These are phyloP conservation scores for Atherinomorus stipes DNA, from an alignment of 2,113 vertebrate species.

Conservation along the genomic window DNA sequence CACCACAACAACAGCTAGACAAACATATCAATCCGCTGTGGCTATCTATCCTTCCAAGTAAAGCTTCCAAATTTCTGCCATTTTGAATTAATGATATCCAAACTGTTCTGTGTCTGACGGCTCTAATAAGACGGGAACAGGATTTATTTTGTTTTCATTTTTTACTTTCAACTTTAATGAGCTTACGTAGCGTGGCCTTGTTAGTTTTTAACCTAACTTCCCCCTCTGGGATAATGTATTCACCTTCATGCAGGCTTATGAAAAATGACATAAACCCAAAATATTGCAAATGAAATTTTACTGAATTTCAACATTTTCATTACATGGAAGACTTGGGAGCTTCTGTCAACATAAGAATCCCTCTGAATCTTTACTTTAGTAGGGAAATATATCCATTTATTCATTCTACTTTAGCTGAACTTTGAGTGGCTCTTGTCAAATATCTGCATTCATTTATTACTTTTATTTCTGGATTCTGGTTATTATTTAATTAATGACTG, in stretches of 20 bases:
- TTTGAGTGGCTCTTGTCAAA: not conserved
- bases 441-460: not conserved
- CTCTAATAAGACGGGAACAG: constrained; percentile 1
- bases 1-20: constrained; percentile 26
- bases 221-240: constrained; percentile 1
- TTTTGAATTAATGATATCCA: constrained; percentile 34
- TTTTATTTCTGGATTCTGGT: not conserved
- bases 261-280: not conserved
- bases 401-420: not conserved
- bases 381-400: not conserved
- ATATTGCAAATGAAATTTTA: not conserved
- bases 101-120: constrained; percentile 9
- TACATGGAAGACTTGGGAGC: not conserved
- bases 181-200: constrained; percentile 31
- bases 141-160: constrained; percentile 15
- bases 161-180: constrained; percentile 22
- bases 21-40: constrained; percentile 34
- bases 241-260: constrained; percentile 4
- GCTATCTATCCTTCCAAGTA: constrained; percentile 16
- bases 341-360: not conserved
- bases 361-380: not conserved
- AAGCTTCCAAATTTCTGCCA: constrained; percentile 32
- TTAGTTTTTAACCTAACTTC: constrained; percentile 14
- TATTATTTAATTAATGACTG: not conserved
- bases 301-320: not conserved